These are phyloP conservation scores for Brachyhypopomus occidentalis DNA, from an alignment of 2,113 vertebrate genomes.

Conservation along the genomic window DNA sequence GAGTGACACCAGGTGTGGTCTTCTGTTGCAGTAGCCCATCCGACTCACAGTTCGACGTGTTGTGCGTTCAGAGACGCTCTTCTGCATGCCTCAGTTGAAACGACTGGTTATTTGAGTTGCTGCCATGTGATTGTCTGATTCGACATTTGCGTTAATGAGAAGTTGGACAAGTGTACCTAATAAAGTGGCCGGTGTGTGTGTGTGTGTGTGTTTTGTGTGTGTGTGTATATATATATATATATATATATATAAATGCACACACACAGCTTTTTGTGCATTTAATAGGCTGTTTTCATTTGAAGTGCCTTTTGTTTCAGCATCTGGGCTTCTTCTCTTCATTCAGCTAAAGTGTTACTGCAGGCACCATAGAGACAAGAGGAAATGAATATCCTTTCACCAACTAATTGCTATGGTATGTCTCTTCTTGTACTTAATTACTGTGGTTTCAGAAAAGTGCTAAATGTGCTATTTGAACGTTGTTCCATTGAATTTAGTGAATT, in stretches of 20 bases:
- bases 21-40: too few relatives aligned
- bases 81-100: too few relatives aligned
- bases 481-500: constrained; percentile 29
- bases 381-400: constrained; percentile 31
- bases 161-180: too few relatives aligned
- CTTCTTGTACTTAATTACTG: constrained; percentile 46
- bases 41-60: too few relatives aligned
- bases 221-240: too few relatives aligned
- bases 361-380: constrained; percentile 14
- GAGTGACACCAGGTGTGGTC: too few relatives aligned
- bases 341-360: background rate
- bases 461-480: constrained; percentile 12
- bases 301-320: constrained; percentile 27
- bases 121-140: too few relatives aligned
- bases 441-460: constrained; percentile 28
- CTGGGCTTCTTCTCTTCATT: constrained; percentile 22
- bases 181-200: too few relatives aligned
- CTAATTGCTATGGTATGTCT: constrained; percentile 48
- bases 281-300: background rate
- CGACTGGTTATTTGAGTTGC: too few relatives aligned
- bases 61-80: too few relatives aligned
- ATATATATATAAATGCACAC: background rate
- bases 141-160: too few relatives aligned
- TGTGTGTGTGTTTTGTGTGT: too few relatives aligned
- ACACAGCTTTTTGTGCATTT: background rate